Conservation (phyloP, 2,888 invertebrate genomes). For the Cataglyphis cursor region DNA sequence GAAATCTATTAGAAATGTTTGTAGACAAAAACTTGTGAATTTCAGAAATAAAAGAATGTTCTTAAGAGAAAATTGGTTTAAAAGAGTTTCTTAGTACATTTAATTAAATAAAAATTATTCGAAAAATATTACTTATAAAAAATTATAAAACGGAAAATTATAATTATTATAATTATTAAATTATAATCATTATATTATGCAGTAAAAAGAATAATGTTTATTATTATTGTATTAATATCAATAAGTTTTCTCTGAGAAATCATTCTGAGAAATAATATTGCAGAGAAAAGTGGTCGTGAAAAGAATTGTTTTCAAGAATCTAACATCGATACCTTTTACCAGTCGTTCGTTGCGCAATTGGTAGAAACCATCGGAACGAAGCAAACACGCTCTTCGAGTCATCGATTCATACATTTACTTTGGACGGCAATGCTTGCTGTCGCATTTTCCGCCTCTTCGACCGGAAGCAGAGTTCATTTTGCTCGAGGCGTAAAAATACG, state of each 20-base stretch:
- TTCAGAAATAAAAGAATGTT: background rate
- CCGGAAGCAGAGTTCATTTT: constrained; percentile 39
- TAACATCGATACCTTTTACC: constrained; percentile 1
- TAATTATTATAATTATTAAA: background rate
- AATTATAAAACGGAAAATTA: background rate
- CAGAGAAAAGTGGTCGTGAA: background rate
- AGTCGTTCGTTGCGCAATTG: constrained; percentile 20
- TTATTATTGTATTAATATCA: background rate
- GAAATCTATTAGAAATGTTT: background rate
- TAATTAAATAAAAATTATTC: constrained; percentile 1
- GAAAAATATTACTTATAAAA: background rate
- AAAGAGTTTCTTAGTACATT: background rate
- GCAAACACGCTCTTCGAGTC: constrained; percentile 24
- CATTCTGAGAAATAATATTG: background rate
- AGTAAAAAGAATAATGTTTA: background rate
- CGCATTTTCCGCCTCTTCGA: constrained; percentile 14
- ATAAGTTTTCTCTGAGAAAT: background rate
- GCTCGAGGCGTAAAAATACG: constrained; percentile 42
- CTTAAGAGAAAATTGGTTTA: background rate
- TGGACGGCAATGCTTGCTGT: constrained; percentile 20
- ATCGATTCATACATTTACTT: constrained; percentile 41
- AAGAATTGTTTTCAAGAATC: constrained; percentile 21
- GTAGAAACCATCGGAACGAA: constrained; percentile 6
- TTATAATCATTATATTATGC: background rate
- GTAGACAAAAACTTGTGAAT: background rate